Base-by-base conservation (phyloP, 2,797 vertebrate species). In the Helostoma temminkii region DNA sequence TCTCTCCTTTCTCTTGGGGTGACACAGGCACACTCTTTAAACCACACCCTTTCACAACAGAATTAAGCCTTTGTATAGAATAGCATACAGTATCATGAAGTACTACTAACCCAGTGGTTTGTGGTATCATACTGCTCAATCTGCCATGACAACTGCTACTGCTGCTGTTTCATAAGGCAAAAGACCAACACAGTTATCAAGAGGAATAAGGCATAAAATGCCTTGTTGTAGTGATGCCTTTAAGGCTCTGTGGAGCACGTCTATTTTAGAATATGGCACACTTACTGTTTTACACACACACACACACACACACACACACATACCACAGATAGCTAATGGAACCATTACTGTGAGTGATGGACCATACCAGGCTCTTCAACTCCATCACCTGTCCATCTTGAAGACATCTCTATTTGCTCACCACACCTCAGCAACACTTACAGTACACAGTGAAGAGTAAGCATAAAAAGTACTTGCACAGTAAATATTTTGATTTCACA, bases 261-360 rank as follows among this genome's bases (percentile, higher is more conserved):
- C 71, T 74, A n/a, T 73, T 84, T 80, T 60, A 74, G 54, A 76
- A 82, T 68, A 80, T 61, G 77, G 43, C 66, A 75, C 67, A 65
- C 75, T 57, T 50, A 43, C 58, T 70, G 42, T 59, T 71, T 45
- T 53, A 55, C 49, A 56, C 68, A 59, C 68, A 73, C 60, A 55
- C 11, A 72, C 3, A 53, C 65, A 55, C 71, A 69, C 42, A 53
- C 65, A 55, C 74, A 69, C 57, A 71, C 84, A 56, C 79, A 67
- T 76, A 71, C 66, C 19, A 30, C 83, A n/a, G n/a, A n/a, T n/a
- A n/a, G 63, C 78, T 88, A 90, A 91, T 85, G 78, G 86, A 88
- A 66, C 73, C 77, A 88, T 91, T 88, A 87, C 49, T 52, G 76
- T 91, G 89, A 93, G 88, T 79, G 87, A 93, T 91, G 80, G 78